Percentiles rank a stretch among this genome's conserved stretches.
These are phyloP conservation scores for Lycaena phlaeas DNA, from an alignment of 2,888 invertebrate species.

Conservation along the genomic window DNA sequence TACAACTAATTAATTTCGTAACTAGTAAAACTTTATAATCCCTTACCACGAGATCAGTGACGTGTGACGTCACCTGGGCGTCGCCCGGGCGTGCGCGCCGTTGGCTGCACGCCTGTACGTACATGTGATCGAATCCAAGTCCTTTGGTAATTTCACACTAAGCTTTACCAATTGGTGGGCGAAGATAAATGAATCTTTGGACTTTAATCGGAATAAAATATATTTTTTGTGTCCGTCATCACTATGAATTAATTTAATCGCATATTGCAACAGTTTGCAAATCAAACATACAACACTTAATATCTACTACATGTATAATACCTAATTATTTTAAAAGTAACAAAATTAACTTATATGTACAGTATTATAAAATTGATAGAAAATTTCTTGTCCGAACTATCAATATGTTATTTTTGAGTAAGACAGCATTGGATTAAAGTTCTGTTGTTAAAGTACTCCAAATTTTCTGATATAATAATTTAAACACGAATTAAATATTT, in stretches of 20 bases:
- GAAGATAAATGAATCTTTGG: slow-evolving; percentile 52
- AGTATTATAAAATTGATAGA: slow-evolving; percentile 66
- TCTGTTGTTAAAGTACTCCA: slow-evolving; percentile 23
- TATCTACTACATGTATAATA: slow-evolving; percentile 66
- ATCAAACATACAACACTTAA: slow-evolving; percentile 73
- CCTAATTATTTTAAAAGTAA: slow-evolving; percentile 71
- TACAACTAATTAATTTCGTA: slow-evolving; percentile 73
- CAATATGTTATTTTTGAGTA: slow-evolving; percentile 32
- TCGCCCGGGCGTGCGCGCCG: neutral
- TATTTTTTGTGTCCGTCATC: slow-evolving; percentile 56
- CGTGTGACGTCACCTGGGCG: slow-evolving; percentile 53
- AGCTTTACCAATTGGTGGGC: slow-evolving; percentile 61
- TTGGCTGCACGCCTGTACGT: slow-evolving; percentile 22
- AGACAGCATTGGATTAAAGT: neutral
- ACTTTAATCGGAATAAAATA: slow-evolving; percentile 44
- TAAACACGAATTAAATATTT: neutral
- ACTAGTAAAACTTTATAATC: slow-evolving; percentile 71
- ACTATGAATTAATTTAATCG: slow-evolving; percentile 63
- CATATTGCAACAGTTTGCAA: slow-evolving; percentile 70
- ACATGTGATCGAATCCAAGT: slow-evolving; percentile 24
- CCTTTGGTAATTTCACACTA: slow-evolving; percentile 50
- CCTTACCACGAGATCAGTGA: slow-evolving; percentile 74
- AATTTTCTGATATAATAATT: neutral
- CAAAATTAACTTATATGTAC: slow-evolving; percentile 74
- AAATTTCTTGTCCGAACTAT: slow-evolving; percentile 53